Evolutionary conservation across 2,797 vertebrate genomes (phyloP).

Genomic region (Nasua narica): DNA sequence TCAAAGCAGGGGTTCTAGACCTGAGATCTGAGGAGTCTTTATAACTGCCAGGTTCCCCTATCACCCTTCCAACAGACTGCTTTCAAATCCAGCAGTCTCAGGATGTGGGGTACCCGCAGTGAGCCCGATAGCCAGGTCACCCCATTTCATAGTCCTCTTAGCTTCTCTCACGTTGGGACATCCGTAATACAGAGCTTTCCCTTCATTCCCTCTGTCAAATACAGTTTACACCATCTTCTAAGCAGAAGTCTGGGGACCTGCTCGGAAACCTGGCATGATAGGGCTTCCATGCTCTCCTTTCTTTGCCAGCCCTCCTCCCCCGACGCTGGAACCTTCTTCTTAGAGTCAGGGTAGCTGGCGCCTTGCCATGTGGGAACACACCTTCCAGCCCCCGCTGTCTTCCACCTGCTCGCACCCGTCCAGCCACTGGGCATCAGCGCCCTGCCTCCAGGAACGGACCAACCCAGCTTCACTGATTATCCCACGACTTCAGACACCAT

Average conservation of each 20-base stretch:
- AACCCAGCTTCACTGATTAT: not conserved
- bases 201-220: not conserved
- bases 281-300: rapidly evolving
- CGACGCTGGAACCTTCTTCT: not conserved
- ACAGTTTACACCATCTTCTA: not conserved
- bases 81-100: not conserved
- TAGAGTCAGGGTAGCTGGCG: not conserved
- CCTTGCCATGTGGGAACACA: not conserved
- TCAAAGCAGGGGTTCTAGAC: not conserved
- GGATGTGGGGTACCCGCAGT: not conserved
- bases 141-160: not conserved
- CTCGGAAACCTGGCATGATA: not conserved
- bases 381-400: not conserved
- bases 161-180: not conserved
- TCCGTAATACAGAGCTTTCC: not conserved
- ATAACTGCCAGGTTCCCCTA: not conserved
- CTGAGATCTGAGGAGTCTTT: not conserved
- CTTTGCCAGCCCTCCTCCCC: not conserved
- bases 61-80: not conserved
- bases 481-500: not conserved
- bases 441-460: not conserved
- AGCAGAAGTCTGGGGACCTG: not conserved
- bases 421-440: not conserved
- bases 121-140: not conserved
- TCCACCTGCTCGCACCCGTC: not conserved